Conservation (phyloP, 2,797 vertebrate species). For the Sebastes hubbsi region DNA sequence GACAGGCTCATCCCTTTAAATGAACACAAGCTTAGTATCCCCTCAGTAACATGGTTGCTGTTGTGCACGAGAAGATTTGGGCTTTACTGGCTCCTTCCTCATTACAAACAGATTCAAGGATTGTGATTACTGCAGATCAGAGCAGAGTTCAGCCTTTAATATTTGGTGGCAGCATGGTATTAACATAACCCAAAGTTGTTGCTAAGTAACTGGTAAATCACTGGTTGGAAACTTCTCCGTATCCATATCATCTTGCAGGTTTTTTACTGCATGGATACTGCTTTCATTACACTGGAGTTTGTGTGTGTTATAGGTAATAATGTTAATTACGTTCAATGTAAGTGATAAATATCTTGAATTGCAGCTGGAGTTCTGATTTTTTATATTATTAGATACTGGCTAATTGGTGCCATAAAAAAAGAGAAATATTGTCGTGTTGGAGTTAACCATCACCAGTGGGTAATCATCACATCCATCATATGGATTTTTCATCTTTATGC, state of each 20-base stretch:
- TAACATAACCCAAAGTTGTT: conserved; percentile 26
- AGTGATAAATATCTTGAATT: background rate
- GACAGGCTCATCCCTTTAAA: background rate
- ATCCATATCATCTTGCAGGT: background rate
- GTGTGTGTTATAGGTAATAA: background rate
- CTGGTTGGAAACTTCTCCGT: background rate
- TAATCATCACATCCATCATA: background rate
- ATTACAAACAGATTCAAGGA: conserved; percentile 4
- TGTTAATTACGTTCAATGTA: background rate
- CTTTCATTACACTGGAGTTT: background rate
- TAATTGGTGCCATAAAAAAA: background rate
- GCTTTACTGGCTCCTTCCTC: background rate
- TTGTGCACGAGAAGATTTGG: background rate
- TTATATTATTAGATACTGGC: background rate
- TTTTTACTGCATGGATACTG: background rate
- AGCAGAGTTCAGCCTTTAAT: conserved; percentile 17
- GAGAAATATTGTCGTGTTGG: background rate
- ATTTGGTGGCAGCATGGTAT: conserved; percentile 6
- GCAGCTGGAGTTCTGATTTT: background rate
- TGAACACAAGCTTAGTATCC: background rate
- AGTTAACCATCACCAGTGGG: background rate
- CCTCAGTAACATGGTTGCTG: background rate
- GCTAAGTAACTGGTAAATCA: conserved; percentile 39
- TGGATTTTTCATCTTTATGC: background rate
- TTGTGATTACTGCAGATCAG: conserved; percentile 13